Percentiles rank a stretch among this genome's conserved stretches.
Conservation (phyloP, 2,888 invertebrate genomes). For the Amiota communis region DNA sequence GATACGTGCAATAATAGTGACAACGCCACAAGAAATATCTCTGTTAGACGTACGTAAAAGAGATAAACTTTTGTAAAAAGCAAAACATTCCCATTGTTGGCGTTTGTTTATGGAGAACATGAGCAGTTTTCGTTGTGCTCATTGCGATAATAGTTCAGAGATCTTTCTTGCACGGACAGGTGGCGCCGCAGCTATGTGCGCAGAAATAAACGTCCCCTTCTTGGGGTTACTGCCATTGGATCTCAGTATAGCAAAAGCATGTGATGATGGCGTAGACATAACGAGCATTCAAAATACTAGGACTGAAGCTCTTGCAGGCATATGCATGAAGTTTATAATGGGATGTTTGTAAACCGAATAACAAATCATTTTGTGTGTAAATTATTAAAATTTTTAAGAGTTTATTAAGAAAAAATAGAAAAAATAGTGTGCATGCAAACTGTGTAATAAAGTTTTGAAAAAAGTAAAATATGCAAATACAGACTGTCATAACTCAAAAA, state of each 20-base stretch:
- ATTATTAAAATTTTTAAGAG: not conserved
- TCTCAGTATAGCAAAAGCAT: conserved; percentile 84
- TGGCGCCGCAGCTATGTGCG: conserved; percentile 87
- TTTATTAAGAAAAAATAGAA: no score
- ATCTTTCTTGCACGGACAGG: conserved; percentile 95
- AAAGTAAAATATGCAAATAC: no score
- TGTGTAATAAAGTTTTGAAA: no score
- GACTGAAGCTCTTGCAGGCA: conserved; percentile 59
- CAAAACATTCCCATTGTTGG: conserved; percentile 90
- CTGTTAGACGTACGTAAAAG: conserved; percentile 91
- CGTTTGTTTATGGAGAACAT: conserved; percentile 97
- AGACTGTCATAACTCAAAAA: no score
- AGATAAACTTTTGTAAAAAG: conserved; percentile 93
- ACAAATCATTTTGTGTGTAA: not conserved
- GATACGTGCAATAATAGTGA: conserved; percentile 78
- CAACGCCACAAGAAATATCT: conserved; percentile 96
- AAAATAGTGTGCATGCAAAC: no score
- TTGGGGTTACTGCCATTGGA: conserved; percentile 91
- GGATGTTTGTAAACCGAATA: conserved; percentile 41
- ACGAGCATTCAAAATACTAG: conserved; percentile 58
- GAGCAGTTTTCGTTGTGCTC: conserved; percentile 93
- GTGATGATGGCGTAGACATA: conserved; percentile 81
- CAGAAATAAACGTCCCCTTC: conserved; percentile 81
- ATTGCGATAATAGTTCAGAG: conserved; percentile 88
- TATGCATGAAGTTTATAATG: conserved; percentile 61